Base-by-base conservation (phyloP, 2,888 invertebrate genomes). In the Cybosia mesomella region DNA sequence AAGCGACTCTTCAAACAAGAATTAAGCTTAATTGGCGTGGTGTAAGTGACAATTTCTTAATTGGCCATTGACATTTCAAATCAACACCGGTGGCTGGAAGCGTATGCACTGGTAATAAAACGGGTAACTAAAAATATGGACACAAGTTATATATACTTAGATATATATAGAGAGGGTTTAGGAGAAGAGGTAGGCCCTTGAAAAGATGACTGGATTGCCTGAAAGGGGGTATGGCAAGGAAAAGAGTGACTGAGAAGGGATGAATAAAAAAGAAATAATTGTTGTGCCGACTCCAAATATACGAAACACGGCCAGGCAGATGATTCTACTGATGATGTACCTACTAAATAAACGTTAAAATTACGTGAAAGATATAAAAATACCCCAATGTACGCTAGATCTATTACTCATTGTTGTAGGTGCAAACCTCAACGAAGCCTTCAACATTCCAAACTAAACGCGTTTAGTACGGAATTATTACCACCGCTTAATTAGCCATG, bases 401-500 rank as follows among this genome's bases (percentile, higher is more conserved):
- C n/a, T n/a, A 49, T 49, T 43, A 43, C 15, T 5, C 7, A 4
- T n/a, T 2, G 49, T 9, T 8, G 18, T 8, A 18, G 49, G 49
- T 7, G 49, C n/a, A 5, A 18, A 49, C n/a, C 57, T 13, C 22
- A 43, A 15, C 43, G 36, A 24, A 0, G 22, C 22, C 21, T 39
- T 39, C 49, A 28, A 43, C 55, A 66, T 60, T 60, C 66, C 66
- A 60, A 36, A 55, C 22, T 49, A 28, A 54, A 28, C 36, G 34
- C 24, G n/a, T 66, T n/a, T 60, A 39, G 39, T 66, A 24, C 22
- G 18, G 15, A 55, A 22, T 55, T 55, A 36, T 67, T 58, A 58
- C 34, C 66, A 55, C 43, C 58, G 49, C 2, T 62, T n/a, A 55
- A 60, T 24, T 53, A 66, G 39, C 65, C 65, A 53, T 65, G 49